Percentiles rank a stretch among this genome's conserved stretches.
Evolutionary conservation across 2,797 vertebrate genomes (phyloP).

Genomic region (Pampus argenteus): DNA sequence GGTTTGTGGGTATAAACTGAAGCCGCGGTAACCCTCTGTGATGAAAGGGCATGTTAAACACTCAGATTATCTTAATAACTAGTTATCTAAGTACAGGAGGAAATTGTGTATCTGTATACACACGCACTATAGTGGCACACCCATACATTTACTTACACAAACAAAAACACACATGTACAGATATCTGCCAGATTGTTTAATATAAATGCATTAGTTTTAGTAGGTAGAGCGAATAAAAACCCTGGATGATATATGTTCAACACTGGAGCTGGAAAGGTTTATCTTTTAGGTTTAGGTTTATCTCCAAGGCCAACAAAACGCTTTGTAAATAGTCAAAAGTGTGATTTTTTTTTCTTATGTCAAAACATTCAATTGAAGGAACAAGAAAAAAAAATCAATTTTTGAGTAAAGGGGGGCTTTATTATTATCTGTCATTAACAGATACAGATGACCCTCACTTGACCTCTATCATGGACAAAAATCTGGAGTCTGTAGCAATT

Average conservation of each 20-base stretch:
- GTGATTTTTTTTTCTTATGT: no score
- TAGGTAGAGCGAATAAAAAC: slow-evolving; percentile 17
- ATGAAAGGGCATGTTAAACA: slow-evolving; percentile 58
- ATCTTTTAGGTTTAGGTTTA: no score
- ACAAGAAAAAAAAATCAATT: background rate
- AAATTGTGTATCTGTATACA: slow-evolving; percentile 32
- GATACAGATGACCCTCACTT: slow-evolving; percentile 11
- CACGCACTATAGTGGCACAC: background rate
- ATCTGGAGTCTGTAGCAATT: slow-evolving; percentile 8
- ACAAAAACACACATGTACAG: slow-evolving; percentile 8
- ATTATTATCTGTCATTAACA: background rate
- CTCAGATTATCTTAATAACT: slow-evolving; percentile 64
- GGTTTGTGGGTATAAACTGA: slow-evolving; percentile 53
- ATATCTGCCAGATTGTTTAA: slow-evolving; percentile 20
- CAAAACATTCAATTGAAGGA: no score
- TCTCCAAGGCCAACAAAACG: no score
- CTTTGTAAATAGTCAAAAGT: no score
- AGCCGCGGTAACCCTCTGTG: slow-evolving; percentile 41
- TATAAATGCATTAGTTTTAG: slow-evolving; percentile 35
- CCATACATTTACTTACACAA: slow-evolving; percentile 11
- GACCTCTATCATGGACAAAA: slow-evolving; percentile 10
- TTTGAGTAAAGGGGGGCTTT: background rate
- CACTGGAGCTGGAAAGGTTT: background rate
- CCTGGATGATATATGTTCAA: slow-evolving; percentile 4
- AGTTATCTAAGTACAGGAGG: slow-evolving; percentile 33